phyloP scores from a whole-genome alignment of 2,888 invertebrate genomes.

The Catonia carolina region DNA sequence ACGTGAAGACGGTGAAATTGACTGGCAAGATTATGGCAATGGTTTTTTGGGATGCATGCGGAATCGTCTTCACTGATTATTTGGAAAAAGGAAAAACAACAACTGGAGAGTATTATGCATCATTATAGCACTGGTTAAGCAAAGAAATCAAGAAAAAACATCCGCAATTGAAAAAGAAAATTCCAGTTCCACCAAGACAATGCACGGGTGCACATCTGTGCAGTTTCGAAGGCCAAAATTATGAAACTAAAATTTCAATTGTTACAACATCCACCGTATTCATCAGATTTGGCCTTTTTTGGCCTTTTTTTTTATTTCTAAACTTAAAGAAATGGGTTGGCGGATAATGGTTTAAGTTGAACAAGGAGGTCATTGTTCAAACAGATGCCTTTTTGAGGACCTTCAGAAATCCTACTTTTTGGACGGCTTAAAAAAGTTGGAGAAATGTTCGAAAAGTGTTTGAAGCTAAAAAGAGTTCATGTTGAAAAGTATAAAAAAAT shows the following conservation, averaged over 20 bases:
- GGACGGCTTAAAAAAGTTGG: background rate
- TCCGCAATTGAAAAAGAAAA: slow-evolving; percentile 33
- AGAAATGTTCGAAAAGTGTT: too few relatives aligned
- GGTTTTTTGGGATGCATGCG: slow-evolving; percentile 38
- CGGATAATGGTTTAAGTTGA: slow-evolving; percentile 11
- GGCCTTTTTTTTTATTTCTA: slow-evolving; percentile 21
- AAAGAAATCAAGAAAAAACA: slow-evolving; percentile 34
- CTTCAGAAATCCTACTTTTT: background rate
- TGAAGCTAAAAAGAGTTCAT: too few relatives aligned
- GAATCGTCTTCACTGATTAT: slow-evolving; percentile 37
- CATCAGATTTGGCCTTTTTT: too few relatives aligned
- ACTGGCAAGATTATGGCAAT: slow-evolving; percentile 37
- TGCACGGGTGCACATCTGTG: slow-evolving; percentile 25
- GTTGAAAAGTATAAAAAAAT: too few relatives aligned
- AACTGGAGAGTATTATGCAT: slow-evolving; percentile 31
- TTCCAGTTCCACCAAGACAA: slow-evolving; percentile 33
- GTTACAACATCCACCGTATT: slow-evolving; percentile 19
- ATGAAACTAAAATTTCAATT: slow-evolving; percentile 19
- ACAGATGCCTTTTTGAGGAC: background rate
- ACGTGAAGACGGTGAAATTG: slow-evolving; percentile 31
- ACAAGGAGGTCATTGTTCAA: slow-evolving; percentile 10
- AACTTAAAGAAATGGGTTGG: slow-evolving; percentile 22
- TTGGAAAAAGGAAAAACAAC: slow-evolving; percentile 37
- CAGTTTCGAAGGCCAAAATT: slow-evolving; percentile 19
- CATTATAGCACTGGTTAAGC: slow-evolving; percentile 33